These are phyloP conservation scores for Rallus limicola DNA, from an alignment of 2,113 vertebrate genomes.

Conservation along the genomic window DNA sequence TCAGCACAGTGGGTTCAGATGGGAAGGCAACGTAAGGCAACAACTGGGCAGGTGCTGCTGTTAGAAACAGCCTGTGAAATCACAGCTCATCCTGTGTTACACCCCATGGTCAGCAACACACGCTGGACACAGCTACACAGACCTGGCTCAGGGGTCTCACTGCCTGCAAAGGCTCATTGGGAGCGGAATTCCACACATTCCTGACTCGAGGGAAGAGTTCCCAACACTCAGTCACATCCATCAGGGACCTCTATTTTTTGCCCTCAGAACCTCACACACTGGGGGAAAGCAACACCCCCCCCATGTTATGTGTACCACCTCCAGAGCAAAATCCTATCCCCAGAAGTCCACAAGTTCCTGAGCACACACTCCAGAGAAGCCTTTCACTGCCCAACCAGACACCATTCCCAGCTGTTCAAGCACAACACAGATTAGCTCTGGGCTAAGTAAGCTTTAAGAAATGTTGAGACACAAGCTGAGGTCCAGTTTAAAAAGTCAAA, in stretches of 20 bases:
- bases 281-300: neutral
- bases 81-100: neutral
- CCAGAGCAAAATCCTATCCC: neutral
- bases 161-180: neutral
- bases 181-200: neutral
- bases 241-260: neutral
- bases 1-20: neutral
- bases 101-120: accelerated
- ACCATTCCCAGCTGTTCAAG: neutral
- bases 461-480: neutral
- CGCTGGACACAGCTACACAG: accelerated
- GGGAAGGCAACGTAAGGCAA: neutral
- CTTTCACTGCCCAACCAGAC: neutral
- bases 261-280: neutral
- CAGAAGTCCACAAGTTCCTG: neutral
- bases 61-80: neutral
- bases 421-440: neutral
- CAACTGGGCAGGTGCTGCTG: neutral
- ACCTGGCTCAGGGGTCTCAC: neutral
- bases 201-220: neutral
- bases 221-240: neutral
- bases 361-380: neutral
- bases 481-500: neutral
- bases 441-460: neutral
- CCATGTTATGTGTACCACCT: neutral